Conservation (phyloP, 2,888 invertebrate species). For the Tipula unca region DNA sequence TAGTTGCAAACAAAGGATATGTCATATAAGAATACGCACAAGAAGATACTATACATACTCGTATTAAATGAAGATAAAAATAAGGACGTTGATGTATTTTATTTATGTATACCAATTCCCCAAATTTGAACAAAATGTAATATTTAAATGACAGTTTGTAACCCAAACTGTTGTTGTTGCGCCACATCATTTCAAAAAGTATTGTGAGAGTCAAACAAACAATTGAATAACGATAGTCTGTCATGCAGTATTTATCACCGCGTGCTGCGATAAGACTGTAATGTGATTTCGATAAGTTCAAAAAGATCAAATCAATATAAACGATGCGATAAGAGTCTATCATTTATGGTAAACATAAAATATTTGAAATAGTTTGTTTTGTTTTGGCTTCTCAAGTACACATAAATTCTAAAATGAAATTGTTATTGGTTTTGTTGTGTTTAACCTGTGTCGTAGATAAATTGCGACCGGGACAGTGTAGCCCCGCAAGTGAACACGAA, state of each 20-base stretch:
- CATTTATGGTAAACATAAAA: neutral
- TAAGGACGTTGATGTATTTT: no score
- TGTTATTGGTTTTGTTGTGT: neutral
- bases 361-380: neutral
- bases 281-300: neutral
- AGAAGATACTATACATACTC: no score
- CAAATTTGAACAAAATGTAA: no score
- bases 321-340: neutral
- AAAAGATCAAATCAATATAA: neutral
- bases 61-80: no score
- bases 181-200: no score
- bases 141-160: no score
- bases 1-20: no score
- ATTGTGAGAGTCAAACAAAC: neutral
- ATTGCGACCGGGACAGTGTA: neutral
- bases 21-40: no score
- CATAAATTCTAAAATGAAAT: neutral
- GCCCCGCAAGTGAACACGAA: neutral
- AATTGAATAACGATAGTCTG: neutral
- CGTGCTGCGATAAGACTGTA: no score
- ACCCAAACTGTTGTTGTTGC: no score
- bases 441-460: neutral
- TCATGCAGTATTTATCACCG: no score
- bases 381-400: neutral
- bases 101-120: no score